These are phyloP conservation scores for Tangara arthus DNA, from an alignment of 2,797 vertebrate genomes.

Conservation along the genomic window DNA sequence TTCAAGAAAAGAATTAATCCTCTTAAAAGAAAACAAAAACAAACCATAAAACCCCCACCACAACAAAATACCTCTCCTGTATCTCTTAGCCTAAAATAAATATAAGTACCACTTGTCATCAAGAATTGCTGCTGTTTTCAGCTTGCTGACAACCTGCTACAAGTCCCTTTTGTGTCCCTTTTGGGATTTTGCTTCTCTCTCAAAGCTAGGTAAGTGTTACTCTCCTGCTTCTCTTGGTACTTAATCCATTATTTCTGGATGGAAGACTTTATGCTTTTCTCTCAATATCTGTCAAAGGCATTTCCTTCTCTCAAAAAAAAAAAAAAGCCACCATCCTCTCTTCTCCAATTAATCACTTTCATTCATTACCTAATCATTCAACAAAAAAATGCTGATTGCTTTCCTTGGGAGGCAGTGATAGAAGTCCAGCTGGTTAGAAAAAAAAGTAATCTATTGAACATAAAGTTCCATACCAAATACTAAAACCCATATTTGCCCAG, in stretches of 20 bases:
- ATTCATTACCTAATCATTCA: conserved; percentile 13
- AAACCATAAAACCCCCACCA: not conserved
- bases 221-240: not conserved
- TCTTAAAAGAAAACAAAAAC: not conserved
- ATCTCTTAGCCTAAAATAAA: conserved; percentile 25
- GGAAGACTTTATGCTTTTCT: not conserved
- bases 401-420: not conserved
- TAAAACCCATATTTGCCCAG: not conserved
- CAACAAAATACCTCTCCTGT: not conserved
- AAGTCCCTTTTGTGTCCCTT: not conserved
- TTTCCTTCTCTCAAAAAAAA: not conserved
- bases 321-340: not conserved
- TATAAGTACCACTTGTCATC: not conserved
- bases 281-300: conserved; percentile 8
- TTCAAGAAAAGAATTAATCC: conserved; percentile 11
- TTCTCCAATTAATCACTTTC: not conserved
- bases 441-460: not conserved
- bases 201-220: not conserved
- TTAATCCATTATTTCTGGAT: not conserved
- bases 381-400: not conserved
- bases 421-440: not conserved
- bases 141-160: not conserved
- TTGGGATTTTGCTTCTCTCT: not conserved
- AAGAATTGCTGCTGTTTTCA: not conserved
- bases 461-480: not conserved